A percentile compares a stretch with the other conserved stretches of the same genome.
phyloP scores from a whole-genome alignment of 2,888 invertebrate genomes.

The Pinctada fucata region DNA sequence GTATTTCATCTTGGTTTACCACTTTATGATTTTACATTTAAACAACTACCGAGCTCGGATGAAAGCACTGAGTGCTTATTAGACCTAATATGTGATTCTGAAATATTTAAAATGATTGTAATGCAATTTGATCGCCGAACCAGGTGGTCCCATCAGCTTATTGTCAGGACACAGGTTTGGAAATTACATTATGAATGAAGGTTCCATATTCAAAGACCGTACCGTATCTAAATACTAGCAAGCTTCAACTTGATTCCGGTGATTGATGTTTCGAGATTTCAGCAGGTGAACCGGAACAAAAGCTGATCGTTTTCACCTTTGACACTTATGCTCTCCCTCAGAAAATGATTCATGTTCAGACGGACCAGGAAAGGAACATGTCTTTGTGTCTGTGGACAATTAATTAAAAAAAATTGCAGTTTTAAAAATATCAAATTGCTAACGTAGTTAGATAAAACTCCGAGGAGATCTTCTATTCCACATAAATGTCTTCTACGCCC shows the following conservation, averaged over 20 bases:
- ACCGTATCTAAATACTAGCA: not conserved
- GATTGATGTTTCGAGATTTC: not conserved
- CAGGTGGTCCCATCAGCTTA: not conserved
- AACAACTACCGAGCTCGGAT: not conserved
- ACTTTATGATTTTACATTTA: not conserved
- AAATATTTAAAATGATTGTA: not conserved
- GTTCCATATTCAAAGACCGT: not conserved
- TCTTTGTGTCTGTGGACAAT: not conserved
- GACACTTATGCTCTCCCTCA: not conserved
- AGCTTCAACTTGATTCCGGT: not conserved
- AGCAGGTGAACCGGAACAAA: not conserved
- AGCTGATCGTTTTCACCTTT: slow-evolving; percentile 3
- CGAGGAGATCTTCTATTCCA: too few species aligned
- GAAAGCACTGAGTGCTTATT: not conserved
- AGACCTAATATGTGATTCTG: not conserved
- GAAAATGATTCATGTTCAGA: too few species aligned
- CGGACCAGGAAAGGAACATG: not conserved
- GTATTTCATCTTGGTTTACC: not conserved
- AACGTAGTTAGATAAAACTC: too few species aligned
- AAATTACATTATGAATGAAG: not conserved
- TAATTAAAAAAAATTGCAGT: not conserved
- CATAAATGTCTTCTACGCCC: too few species aligned
- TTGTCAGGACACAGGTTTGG: not conserved
- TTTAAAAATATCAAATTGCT: too few species aligned
- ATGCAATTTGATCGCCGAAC: not conserved